Percentiles rank a stretch among this genome's conserved stretches.
Conservation (phyloP, 2,797 vertebrate genomes). For the Adelosebastes latens region DNA sequence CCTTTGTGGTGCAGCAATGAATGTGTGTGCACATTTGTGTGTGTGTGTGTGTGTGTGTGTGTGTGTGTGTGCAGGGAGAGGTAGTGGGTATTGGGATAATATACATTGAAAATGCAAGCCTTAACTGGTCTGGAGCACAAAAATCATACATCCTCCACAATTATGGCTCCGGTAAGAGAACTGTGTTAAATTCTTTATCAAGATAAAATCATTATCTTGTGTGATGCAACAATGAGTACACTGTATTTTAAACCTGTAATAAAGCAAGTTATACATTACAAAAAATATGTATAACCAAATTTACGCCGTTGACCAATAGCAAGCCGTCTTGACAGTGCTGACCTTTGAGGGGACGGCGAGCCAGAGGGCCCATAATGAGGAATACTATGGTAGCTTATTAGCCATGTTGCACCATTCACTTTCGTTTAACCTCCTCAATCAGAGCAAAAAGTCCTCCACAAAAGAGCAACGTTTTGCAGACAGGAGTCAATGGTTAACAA, state of each 20-base stretch:
- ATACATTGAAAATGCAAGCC: constrained; percentile 33
- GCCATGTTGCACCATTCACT: not conserved
- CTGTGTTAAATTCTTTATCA: constrained; percentile 33
- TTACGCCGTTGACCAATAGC: not conserved
- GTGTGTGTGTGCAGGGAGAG: not conserved
- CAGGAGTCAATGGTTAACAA: not conserved
- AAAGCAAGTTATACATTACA: not conserved
- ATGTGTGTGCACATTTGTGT: not conserved
- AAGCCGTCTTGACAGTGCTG: not conserved
- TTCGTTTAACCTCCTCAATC: not conserved
- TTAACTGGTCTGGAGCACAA: constrained; percentile 41
- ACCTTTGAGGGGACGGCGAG: not conserved
- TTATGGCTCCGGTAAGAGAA: not conserved
- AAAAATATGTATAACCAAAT: not conserved
- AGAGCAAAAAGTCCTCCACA: not conserved
- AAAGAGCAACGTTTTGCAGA: not conserved
- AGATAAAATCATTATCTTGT: constrained; percentile 9
- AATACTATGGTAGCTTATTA: not conserved
- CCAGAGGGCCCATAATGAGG: not conserved
- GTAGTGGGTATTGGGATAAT: constrained; percentile 15
- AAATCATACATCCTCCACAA: constrained; percentile 4
- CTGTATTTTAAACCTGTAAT: not conserved
- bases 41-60: not conserved
- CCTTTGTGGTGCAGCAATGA: constrained; percentile 30
- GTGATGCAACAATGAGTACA: constrained; percentile 4